Evolutionary conservation across 1,140 invertebrate species (phyloP).

Genomic region (Papilio glaucus): DNA sequence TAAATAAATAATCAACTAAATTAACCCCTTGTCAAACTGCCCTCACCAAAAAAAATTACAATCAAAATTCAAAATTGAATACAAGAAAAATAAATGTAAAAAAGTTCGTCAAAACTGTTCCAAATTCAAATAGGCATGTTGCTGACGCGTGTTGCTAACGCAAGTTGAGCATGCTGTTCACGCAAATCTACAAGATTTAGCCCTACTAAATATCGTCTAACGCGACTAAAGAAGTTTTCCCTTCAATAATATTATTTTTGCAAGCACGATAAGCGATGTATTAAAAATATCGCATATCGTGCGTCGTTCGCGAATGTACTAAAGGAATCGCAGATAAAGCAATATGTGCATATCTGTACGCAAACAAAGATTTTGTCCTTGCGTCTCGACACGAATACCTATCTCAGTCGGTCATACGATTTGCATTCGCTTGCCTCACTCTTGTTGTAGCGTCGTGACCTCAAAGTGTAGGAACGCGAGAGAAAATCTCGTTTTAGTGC

Average conservation of each 20-base stretch:
- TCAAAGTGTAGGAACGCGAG: slow-evolving; percentile 47
- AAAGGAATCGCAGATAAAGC: not conserved
- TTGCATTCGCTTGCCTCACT: slow-evolving; percentile 45
- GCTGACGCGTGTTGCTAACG: too few species aligned
- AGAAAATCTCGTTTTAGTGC: slow-evolving; percentile 49
- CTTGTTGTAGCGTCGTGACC: slow-evolving; percentile 43
- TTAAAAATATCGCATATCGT: not conserved
- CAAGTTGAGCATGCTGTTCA: too few species aligned
- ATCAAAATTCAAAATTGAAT: too few species aligned
- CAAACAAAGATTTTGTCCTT: slow-evolving; percentile 46
- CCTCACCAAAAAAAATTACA: too few species aligned
- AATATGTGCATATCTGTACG: not conserved
- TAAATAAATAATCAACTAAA: too few species aligned
- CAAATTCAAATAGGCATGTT: too few species aligned
- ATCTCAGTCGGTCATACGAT: slow-evolving; percentile 46
- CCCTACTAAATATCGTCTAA: too few species aligned
- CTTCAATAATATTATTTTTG: not conserved
- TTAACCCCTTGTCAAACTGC: too few species aligned
- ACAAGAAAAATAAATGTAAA: too few species aligned
- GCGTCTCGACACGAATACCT: slow-evolving; percentile 49
- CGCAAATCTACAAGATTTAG: too few species aligned
- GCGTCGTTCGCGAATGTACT: not conserved
- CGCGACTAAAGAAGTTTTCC: too few species aligned
- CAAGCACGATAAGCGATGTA: not conserved
- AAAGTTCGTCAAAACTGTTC: too few species aligned